Percentiles rank a stretch among this genome's conserved stretches.
phyloP scores from a whole-genome alignment of 2,113 vertebrate species.

The Danionella cerebrum region DNA sequence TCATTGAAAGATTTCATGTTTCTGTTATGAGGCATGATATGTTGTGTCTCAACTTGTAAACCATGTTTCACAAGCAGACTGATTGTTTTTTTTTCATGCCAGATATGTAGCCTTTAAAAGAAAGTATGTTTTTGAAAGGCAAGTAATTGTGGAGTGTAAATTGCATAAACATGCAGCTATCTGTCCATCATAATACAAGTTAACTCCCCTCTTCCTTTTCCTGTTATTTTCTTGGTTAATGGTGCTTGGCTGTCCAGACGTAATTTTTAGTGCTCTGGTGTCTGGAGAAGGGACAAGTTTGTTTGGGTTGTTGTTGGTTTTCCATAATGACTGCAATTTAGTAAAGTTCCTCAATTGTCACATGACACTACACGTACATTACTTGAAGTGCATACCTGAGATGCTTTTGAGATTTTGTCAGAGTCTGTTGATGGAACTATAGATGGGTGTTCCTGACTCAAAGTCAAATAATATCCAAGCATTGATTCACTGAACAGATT shows the following conservation, averaged over 20 bases:
- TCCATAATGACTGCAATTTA: background rate
- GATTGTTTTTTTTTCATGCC: no score
- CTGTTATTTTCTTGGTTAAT: background rate
- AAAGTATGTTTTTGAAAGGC: no score
- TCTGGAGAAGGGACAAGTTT: background rate
- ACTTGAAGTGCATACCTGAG: background rate
- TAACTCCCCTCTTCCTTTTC: slow-evolving; percentile 16
- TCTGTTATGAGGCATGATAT: no score
- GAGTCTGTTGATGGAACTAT: background rate
- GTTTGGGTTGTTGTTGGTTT: background rate
- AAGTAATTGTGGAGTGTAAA: background rate
- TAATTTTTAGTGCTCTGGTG: background rate
- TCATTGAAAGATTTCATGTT: no score
- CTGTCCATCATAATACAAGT: background rate
- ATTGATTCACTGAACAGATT: background rate
- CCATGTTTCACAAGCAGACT: no score
- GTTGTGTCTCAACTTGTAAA: no score
- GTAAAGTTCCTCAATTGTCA: no score
- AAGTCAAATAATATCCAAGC: background rate
- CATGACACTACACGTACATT: no score
- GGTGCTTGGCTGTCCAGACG: background rate
- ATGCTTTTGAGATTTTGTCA: background rate
- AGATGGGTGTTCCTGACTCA: background rate
- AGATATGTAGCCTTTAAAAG: no score
- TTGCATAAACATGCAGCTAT: background rate